phyloP scores from a whole-genome alignment of 2,797 vertebrate species.

The Cryptoprocta ferox region DNA sequence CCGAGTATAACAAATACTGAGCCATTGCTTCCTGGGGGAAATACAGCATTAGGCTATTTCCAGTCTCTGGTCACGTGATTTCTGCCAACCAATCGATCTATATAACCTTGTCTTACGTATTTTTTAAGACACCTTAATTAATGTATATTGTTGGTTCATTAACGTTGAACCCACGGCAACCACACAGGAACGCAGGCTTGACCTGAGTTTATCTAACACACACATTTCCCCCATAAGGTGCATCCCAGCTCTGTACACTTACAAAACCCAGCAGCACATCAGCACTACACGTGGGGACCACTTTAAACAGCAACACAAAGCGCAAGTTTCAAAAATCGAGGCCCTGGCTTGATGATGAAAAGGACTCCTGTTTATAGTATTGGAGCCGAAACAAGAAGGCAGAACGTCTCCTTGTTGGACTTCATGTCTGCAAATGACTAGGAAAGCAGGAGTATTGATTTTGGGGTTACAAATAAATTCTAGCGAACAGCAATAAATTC shows the following conservation, averaged over 20 bases:
- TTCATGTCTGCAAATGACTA: background rate
- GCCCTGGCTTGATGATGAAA: too few relatives aligned
- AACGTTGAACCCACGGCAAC: background rate
- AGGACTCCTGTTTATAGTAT: fast-evolving
- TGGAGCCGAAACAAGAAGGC: background rate
- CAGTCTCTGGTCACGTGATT: background rate
- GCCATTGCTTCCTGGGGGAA: background rate
- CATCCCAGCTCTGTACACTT: background rate
- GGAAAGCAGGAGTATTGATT: background rate
- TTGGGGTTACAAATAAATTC: background rate
- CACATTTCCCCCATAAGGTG: background rate
- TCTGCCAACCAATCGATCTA: background rate
- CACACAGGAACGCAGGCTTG: fast-evolving
- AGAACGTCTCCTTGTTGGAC: fast-evolving
- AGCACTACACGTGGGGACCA: fast-evolving
- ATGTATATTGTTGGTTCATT: background rate
- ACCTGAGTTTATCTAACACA: background rate
- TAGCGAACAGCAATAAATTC: background rate
- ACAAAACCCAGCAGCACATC: background rate
- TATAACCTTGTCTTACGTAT: background rate
- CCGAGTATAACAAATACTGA: background rate
- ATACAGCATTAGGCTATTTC: too few relatives aligned
- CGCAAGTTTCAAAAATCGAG: too few relatives aligned
- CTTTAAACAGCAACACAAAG: background rate
- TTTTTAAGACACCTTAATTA: background rate